Base-by-base conservation (phyloP, 35 echinoderm and acorn worm genomes). In the Holothuria glaberrima region DNA sequence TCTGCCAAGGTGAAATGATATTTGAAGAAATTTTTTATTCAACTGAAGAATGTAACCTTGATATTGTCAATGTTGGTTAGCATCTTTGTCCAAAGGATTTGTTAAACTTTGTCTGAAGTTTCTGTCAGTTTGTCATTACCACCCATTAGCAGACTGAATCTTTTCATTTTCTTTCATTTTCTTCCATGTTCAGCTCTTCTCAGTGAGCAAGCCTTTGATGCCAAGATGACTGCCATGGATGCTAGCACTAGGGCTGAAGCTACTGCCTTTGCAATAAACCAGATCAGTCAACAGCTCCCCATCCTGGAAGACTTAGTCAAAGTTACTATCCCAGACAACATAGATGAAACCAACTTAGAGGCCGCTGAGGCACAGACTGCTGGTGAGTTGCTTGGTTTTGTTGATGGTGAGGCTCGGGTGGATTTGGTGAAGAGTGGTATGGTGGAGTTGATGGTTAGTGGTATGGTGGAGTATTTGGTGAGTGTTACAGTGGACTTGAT, bases 201-300 rank as follows among this genome's bases (percentile, higher is more conserved):
- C 22, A 78, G 94, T 32, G 62, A 95, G 24, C 59, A 93, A 58
- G 94, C 94, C 16, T 66, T 90, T 14, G 83, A 84, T 0, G 94
- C 94, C 2, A 92, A 89, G 32, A 90, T 93, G 70, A 82, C 58
- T 2, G 94, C 94, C n/a, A 96, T 96, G 94, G 82, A 76, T 44
- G 94, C 94, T 17, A 89, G 86, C 61, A 58, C 18, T 7, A 86
- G 82, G 45, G 94, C 87, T 58, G 65, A 66, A 16, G 33, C 58
- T 18, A 91, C 91, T 6, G 38, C 69, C 18, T 29, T 61, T 29
- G 72, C 29, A 1, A 71, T 83, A 19, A 76, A 71, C 24, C 33
- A 68, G 3, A 83, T 96, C 14, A 46, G 80, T 12, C 75, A 4
- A 9, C 34, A 88, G 48, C 80, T 96, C 26, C 52, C 71, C 0